Base-by-base conservation (phyloP, 2,113 vertebrate species). In the Glaucidium brasilianum region DNA sequence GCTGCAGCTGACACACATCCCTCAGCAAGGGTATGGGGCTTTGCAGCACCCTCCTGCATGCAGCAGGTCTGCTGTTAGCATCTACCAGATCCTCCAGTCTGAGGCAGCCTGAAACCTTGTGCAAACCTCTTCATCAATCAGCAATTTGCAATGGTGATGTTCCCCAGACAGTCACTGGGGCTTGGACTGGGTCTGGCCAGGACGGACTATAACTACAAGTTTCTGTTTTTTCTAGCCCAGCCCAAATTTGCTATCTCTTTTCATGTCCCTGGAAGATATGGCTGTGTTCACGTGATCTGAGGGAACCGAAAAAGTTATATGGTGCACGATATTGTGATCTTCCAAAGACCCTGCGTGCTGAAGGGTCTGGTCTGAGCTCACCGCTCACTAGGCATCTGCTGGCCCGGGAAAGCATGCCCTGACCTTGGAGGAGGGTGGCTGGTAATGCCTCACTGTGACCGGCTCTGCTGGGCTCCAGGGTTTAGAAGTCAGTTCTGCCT, bases 31-130 rank as follows among this genome's bases (percentile, higher is more conserved):
- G 25, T n/a, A 9, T 0, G 2, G 45, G 52, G 13, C 56, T 94
- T 41, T 2, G 1, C 41, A 30, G 37, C 0, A 0, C 49, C 37
- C 34, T 13, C 5, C 32, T 4, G 1, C 53, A 35, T 18, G 35
- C 49, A 73, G 35, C 34, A 9, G 2, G 7, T 49, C 62, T 84
- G 69, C 60, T 9, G 8, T 62, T 35, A 27, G 41, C 47, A 67
- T 12, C 41, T 41, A 11, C 37, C 55, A 59, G 19, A 34, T 43
- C 1, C 5, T n/a, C 29, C 37, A 16, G 27, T 11, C 17, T 11
- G 8, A 78, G 75, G 58, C 37, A 55, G 56, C 75, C 63, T 55
- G 23, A 88, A 81, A 68, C 66, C 58, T 75, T 41, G 39, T 39
- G 52, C 37, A 90, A 71, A 75, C 4, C 23, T 43, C 66, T 64